phyloP scores from a whole-genome alignment of 2,113 vertebrate genomes.

The Lepus timidus region DNA sequence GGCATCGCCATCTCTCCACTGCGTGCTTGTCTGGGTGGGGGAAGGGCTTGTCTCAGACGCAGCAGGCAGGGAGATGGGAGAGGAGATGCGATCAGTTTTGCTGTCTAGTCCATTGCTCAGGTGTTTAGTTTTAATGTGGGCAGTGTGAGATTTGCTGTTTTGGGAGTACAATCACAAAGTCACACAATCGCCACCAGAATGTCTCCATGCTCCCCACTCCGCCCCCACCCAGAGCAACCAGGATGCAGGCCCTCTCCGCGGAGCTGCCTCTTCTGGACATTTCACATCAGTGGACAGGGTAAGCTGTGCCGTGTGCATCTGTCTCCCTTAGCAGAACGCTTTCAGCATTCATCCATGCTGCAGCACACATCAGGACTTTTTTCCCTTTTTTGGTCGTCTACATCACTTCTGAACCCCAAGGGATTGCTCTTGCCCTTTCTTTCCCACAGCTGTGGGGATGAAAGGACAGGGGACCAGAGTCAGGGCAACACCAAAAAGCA shows the following conservation, averaged over 20 bases:
- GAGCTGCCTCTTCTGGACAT: neutral
- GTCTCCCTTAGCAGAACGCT: neutral
- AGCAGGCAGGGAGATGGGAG: neutral
- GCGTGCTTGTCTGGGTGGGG: neutral
- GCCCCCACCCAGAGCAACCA: neutral
- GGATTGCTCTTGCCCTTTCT: neutral
- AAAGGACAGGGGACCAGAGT: neutral
- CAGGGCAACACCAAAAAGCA: neutral
- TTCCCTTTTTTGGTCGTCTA: neutral
- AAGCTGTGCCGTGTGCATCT: neutral
- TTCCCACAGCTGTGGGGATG: neutral
- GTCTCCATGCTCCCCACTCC: neutral
- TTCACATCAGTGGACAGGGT: neutral
- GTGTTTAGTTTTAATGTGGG: conserved; percentile 24
- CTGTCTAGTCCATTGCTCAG: neutral
- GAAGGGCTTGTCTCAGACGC: neutral
- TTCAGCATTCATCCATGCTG: neutral
- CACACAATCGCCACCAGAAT: neutral
- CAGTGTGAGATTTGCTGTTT: neutral
- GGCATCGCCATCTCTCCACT: neutral
- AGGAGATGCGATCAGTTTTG: neutral
- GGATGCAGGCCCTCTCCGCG: neutral
- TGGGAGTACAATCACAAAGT: neutral
- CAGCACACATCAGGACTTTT: neutral
- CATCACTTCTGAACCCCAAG: neutral